phyloP scores from a whole-genome alignment of 2,888 invertebrate species.

The Alviniconcha strummeri region DNA sequence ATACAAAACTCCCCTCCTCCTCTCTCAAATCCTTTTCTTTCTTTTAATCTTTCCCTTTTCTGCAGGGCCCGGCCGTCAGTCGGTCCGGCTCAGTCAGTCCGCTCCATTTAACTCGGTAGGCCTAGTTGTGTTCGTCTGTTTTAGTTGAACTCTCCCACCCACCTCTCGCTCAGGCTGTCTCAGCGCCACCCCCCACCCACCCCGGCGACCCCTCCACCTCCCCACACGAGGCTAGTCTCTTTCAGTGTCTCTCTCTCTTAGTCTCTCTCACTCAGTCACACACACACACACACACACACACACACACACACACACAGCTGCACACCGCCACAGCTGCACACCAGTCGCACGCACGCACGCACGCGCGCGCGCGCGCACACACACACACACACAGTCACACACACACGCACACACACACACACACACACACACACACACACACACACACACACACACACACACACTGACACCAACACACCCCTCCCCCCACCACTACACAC shows the following conservation, averaged over 20 bases:
- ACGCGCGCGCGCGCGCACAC: background rate
- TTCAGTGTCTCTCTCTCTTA: slow-evolving; percentile 12
- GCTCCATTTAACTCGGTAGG: background rate
- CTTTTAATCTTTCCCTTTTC: no score
- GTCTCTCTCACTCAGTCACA: background rate
- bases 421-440: background rate
- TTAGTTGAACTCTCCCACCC: background rate
- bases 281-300: slow-evolving; percentile 12
- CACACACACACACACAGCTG: slow-evolving; percentile 3
- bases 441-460: background rate
- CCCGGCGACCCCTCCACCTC: no score
- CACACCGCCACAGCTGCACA: background rate
- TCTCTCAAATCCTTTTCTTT: background rate
- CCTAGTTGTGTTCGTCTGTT: background rate
- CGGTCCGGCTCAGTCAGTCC: background rate
- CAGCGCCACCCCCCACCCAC: background rate
- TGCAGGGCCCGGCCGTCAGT: no score
- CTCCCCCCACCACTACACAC: no score
- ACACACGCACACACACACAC: background rate
- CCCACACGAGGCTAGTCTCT: background rate
- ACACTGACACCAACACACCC: background rate
- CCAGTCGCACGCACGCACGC: background rate
- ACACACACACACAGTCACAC: no score
- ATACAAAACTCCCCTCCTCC: background rate
- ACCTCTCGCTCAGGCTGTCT: background rate